Evolutionary conservation across 2,113 vertebrate genomes (phyloP), one percentile per base, ranked within the genome.

Genomic region (Cathartes aura): DNA sequence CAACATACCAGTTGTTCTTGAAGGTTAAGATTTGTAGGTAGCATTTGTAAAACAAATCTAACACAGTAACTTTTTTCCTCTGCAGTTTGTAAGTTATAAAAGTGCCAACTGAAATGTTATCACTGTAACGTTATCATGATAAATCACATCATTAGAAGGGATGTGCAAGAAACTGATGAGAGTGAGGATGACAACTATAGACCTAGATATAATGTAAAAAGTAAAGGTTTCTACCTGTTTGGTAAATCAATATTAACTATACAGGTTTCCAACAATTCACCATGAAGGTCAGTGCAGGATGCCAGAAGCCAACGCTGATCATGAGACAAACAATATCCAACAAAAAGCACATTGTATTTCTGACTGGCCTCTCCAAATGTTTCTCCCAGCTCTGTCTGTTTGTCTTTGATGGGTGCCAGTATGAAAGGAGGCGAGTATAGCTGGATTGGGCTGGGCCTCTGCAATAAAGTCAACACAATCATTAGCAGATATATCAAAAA

Each of bases 251-350:
- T 99, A 96, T 99, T 99, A 93, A 99, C 99, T 43, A 99, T 98
- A 96, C 99, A 99, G 76, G 99, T 99, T 96, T 99, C 99, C 91
- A 99, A 29, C 60, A 99, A 96, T 91, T 99, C 99, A 58, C 99
- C 99, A 8, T 99, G 99, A 97, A 99, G 99, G 97, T 99, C 99
- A 1, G 99, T 99, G 97, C 99, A 99, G 96, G 99, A 99, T 21
- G 99, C 99, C 96, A 99, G 98, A 64, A 99, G 99, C 99, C 99
- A 99, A 75, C 99, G 99, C 98, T 99, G 99, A 96, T 99, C 99
- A 3, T 99, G 99, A 70, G 99, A 99, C 87, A 99, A 98, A 94
- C 99, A 99, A 81, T 99, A 99, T 14, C 99, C 99, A 16, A 99
- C 99, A 63, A 99, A 99, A 45, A 99, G 99, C 74, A 99, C 99